Conservation (phyloP, 2,888 invertebrate genomes). For the Danaus chrysippus region DNA sequence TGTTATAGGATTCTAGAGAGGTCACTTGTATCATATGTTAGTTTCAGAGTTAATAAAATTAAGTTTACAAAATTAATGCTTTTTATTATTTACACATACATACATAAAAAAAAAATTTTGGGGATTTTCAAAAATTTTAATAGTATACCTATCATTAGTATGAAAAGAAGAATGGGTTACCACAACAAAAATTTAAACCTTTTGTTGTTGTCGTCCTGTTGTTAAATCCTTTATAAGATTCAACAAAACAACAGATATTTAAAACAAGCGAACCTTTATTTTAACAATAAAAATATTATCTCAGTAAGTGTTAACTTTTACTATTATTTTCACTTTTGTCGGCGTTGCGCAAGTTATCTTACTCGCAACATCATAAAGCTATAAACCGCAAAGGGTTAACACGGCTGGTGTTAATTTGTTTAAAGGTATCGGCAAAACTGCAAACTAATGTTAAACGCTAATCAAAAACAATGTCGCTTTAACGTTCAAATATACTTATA, state of each 20-base stretch:
- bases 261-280: slow-evolving; percentile 11
- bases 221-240: slow-evolving; percentile 3
- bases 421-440: slow-evolving; percentile 37
- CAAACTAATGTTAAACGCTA: slow-evolving; percentile 26
- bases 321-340: slow-evolving; percentile 74
- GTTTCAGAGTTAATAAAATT: slow-evolving; percentile 78
- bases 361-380: slow-evolving; percentile 47
- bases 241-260: slow-evolving; percentile 10
- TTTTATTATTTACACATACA: slow-evolving; percentile 1
- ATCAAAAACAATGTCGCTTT: slow-evolving; percentile 25
- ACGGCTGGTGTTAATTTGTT: slow-evolving; percentile 70
- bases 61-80: slow-evolving; percentile 68
- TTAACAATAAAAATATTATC: slow-evolving; percentile 35
- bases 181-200: background rate
- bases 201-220: background rate
- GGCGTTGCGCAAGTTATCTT: slow-evolving; percentile 49
- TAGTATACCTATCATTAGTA: too few relatives aligned
- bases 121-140: too few relatives aligned
- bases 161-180: background rate
- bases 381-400: slow-evolving; percentile 68
- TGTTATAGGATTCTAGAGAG: slow-evolving; percentile 75
- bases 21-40: slow-evolving; percentile 77
- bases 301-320: slow-evolving; percentile 48
- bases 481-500: background rate
- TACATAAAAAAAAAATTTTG: background rate